Evolutionary conservation across 1,140 invertebrate species (phyloP), one percentile per base, ranked within the genome.

Genomic region (Diprion similis): DNA sequence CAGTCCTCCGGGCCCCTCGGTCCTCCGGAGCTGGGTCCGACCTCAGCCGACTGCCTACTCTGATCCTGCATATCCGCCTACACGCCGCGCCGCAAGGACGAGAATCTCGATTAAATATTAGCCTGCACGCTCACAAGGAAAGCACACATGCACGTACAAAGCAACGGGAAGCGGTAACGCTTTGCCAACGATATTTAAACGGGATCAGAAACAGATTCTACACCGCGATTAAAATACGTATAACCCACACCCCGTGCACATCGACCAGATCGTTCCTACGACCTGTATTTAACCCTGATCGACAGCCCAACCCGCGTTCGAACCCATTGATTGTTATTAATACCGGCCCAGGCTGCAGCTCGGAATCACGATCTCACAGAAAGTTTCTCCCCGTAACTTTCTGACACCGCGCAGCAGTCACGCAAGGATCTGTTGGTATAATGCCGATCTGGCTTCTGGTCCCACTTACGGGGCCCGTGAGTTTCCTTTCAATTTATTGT

Each of bases 241-340:
- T 37, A 37, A 37, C 24, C 24, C 24, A 37, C 24, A 37, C 24
- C 24, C 24, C 24, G 24, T 37, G 24, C 24, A 37, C 24, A 37
- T 37, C 24, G 24, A 37, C 24, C 59, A 64, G 1, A 64, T 15
- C 59, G 59, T 64, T 64, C 13, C 1, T 37, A 37, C 24, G 24
- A 37, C 68, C 72, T 76, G 68, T 66, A 76, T 80, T 75, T 74
- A 70, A 73, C 72, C 77, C 75, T 76, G 74, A 77, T 75, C 71
- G 71, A 75, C 68, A 76, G 77, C 81, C 81, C 81, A 80, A 82
- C 80, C 81, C 80, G 83, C 83, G 24, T 37, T 37, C 24, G 24
- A 37, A 37, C 1, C 24, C 24, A 37, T 37, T 37, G 24, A 37
- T 37, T 37, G 24, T 37, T 37, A 37, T 37, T 37, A 37, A 37